A percentile compares a stretch with the other conserved stretches of the same genome.
phyloP scores from a whole-genome alignment of 2,888 invertebrate genomes.

The Nycteola revayana region DNA sequence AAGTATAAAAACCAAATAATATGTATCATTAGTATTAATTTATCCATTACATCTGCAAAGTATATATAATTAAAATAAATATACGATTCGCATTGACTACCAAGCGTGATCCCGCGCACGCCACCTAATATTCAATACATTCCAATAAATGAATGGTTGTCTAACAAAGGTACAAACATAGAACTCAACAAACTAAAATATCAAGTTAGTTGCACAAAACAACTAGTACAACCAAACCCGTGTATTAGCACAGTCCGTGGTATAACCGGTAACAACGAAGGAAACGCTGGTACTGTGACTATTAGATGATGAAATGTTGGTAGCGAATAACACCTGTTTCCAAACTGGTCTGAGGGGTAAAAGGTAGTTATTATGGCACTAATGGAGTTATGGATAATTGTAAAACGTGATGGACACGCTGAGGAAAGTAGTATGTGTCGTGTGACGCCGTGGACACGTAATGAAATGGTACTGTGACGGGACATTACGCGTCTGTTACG shows the following conservation, averaged over 20 bases:
- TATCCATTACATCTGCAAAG: too few relatives aligned
- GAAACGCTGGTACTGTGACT: constrained; percentile 26
- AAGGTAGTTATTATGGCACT: constrained; percentile 3
- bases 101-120: constrained; percentile 20
- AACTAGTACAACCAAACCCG: constrained; percentile 34
- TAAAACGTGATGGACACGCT: too few relatives aligned
- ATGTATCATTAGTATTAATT: too few relatives aligned
- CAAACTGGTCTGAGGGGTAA: constrained; percentile 14
- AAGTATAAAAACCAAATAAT: too few relatives aligned
- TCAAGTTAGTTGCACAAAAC: constrained; percentile 39
- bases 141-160: constrained; percentile 22
- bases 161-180: constrained; percentile 21
- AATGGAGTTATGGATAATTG: too few relatives aligned
- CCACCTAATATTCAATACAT: constrained; percentile 16
- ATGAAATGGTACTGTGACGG: too few relatives aligned
- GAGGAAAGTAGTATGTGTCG: too few relatives aligned
- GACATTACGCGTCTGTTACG: too few relatives aligned
- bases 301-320: constrained; percentile 32
- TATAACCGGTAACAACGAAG: constrained; percentile 35
- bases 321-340: constrained; percentile 24
- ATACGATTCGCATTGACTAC: too few relatives aligned
- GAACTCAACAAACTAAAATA: constrained; percentile 34
- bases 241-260: constrained; percentile 29
- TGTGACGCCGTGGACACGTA: too few relatives aligned
- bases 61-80: too few relatives aligned